Evolutionary conservation across 2,797 vertebrate species (phyloP).

Genomic region (Clarias platycephalus): DNA sequence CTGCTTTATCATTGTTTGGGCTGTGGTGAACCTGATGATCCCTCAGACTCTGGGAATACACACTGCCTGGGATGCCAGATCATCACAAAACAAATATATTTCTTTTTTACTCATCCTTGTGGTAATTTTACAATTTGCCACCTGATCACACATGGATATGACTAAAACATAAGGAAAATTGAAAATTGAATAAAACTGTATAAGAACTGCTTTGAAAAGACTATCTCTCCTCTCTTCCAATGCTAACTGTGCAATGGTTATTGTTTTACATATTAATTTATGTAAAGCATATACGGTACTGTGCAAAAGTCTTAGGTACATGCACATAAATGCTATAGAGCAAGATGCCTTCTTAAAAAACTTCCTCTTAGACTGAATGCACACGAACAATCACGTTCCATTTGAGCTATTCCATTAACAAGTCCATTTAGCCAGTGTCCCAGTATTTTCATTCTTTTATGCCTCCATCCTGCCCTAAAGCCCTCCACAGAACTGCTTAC

Average conservation of each 20-base stretch:
- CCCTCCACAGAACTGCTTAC: conserved; percentile 9
- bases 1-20: neutral
- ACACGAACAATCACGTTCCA: conserved; percentile 39
- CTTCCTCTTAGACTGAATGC: conserved; percentile 20
- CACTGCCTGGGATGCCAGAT: neutral
- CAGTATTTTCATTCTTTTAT: conserved; percentile 23
- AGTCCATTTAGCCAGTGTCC: conserved; percentile 34
- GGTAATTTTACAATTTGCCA: neutral
- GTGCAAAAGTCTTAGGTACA: too few relatives aligned
- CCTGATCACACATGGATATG: neutral
- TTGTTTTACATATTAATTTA: neutral
- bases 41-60: neutral
- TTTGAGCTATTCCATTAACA: conserved; percentile 36
- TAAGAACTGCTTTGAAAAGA: neutral
- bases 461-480: conserved; percentile 23
- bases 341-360: neutral
- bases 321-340: too few relatives aligned
- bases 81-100: neutral
- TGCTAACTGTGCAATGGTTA: neutral
- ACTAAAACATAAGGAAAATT: neutral
- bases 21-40: neutral
- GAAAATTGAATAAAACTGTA: neutral
- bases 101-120: neutral
- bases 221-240: neutral
- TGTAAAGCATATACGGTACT: neutral